phyloP scores from a whole-genome alignment of 2,113 vertebrate genomes.

The Cyanocitta stelleri region DNA sequence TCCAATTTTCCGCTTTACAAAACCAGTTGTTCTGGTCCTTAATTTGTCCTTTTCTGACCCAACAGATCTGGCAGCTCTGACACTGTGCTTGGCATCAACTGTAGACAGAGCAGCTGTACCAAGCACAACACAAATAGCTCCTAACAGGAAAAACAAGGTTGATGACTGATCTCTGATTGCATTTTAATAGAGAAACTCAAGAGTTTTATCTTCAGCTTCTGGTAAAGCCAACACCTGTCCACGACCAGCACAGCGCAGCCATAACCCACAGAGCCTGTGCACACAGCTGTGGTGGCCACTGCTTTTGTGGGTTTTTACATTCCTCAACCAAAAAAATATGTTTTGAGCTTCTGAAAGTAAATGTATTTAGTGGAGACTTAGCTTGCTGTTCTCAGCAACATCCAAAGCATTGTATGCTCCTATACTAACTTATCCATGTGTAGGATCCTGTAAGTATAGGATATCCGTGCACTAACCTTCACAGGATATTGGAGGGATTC shows the following conservation, averaged over 20 bases:
- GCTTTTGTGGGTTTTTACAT: background rate
- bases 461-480: background rate
- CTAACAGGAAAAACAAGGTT: conserved; percentile 12
- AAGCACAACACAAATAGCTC: background rate
- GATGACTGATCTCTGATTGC: background rate
- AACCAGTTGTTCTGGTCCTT: background rate
- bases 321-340: background rate
- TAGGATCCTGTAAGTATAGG: background rate
- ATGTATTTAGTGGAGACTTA: background rate
- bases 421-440: background rate
- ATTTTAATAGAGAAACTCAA: background rate
- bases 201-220: background rate
- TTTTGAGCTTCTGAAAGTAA: background rate
- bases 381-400: background rate
- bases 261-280: background rate
- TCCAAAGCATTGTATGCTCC: background rate
- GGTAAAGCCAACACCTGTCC: background rate
- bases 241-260: background rate
- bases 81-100: background rate
- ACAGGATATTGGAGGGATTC: background rate
- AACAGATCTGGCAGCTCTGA: background rate
- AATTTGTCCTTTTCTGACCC: conserved; percentile 31
- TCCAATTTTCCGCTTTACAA: background rate
- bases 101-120: conserved; percentile 15
- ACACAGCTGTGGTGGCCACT: fast-evolving